Base-by-base conservation (phyloP, 2,113 vertebrate species). In the Phyllopteryx taeniolatus region DNA sequence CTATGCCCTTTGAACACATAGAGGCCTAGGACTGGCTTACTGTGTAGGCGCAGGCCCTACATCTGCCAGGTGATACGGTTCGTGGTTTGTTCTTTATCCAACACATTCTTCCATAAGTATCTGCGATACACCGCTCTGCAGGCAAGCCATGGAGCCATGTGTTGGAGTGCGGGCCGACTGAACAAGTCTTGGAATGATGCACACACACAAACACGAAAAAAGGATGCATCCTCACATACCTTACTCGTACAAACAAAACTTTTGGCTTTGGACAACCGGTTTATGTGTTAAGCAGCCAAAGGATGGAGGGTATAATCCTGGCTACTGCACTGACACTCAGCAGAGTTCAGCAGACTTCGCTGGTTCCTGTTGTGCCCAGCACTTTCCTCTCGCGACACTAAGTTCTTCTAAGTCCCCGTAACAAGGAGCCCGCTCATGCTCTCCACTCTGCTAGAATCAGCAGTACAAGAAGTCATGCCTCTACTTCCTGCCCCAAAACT, bases 91-190 rank as follows among this genome's bases (percentile, higher is more conserved):
- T 87, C 82, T 76, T 82, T 77, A 86, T 86, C 89, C 88, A 88
- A 77, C 74, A 84, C 84, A 90, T 90, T 91, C 84, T 88, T 87
- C 83, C 19, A 82, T 87, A 91, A 90, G 89, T 88, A 89, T 90
- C 86, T 88, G 84, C 83, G 88, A 90, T 89, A 87, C 87, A 88
- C 89, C 87, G 81, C 84, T 90, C 81, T 85, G 86, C 86, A 86
- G 84, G 85, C 72, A 76, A 88, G 76, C 85, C 84, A 84, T 85
- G 90, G 87, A 89, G 84, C 87, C 86, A 87, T 86, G 81, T 83
- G 85, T 85, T 83, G 82, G 72, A 74, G 81, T 71, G 85, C 84
- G 78, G 83, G 86, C 85, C 87, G 79, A 74, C 80, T n/a, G 62
- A 84, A 84, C 76, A 82, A 79, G 80, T 82, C 78, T 54, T 56